These are phyloP conservation scores for Euphydryas editha DNA, from an alignment of 2,888 invertebrate species.

Conservation along the genomic window DNA sequence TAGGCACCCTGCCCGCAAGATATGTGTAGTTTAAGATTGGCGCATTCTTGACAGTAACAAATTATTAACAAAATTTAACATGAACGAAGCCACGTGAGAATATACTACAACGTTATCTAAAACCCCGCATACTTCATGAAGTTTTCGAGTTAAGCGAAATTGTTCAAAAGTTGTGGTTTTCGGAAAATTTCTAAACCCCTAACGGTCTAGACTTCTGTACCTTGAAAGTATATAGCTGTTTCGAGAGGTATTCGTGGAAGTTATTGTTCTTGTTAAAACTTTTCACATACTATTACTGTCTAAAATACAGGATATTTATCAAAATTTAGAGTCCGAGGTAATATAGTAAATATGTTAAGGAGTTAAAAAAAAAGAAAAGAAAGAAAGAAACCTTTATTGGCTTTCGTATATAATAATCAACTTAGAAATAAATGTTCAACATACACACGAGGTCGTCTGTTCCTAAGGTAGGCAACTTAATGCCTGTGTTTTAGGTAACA, in stretches of 20 bases:
- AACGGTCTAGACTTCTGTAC: not conserved
- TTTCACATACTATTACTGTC: not conserved
- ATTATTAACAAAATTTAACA: not conserved
- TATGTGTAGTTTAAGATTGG: too few species aligned
- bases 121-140: not conserved
- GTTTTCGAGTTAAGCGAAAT: constrained; percentile 1
- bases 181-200: not conserved
- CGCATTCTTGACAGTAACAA: not conserved
- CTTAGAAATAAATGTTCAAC: too few species aligned
- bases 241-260: not conserved
- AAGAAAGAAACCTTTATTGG: too few species aligned
- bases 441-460: too few species aligned
- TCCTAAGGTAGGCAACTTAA: too few species aligned
- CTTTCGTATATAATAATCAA: too few species aligned
- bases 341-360: too few species aligned
- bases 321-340: too few species aligned
- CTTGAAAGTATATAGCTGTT: not conserved
- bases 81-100: not conserved
- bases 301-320: too few species aligned
- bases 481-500: too few species aligned
- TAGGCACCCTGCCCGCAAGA: too few species aligned
- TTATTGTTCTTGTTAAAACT: not conserved
- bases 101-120: not conserved
- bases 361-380: too few species aligned
- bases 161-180: not conserved